Base-by-base conservation (phyloP, 2,888 invertebrate species). In the Folsomia candida region DNA sequence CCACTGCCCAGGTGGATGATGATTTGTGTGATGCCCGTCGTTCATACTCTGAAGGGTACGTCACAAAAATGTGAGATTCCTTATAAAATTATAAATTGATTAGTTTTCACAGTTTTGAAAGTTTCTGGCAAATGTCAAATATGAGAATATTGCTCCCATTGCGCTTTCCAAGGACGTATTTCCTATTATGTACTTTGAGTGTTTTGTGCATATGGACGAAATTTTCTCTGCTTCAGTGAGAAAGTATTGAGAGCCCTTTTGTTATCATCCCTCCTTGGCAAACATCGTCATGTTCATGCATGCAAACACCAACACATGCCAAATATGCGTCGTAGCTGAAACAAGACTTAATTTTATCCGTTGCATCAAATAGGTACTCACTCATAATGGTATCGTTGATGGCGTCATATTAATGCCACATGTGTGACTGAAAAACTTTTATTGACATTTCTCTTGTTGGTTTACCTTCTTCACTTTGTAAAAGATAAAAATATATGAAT, bases 41-140 rank as follows among this genome's bases (percentile, higher is more conserved):
- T 28, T 67, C 67, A 70, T 70, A 70, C 24, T 73, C 73, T 20
- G 73, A 73, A 68, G 67, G 73, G 73, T 73, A 73, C 18, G 25
- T 20, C 11, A 9, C 26, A 60, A 24, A 9, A n/a, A 25, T 60
- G 26, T 60, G 22, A 14, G 14, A 57, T 25, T 60, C 9, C 26
- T 47, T 47, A 11, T 47, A 11, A 11, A 9, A 47, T 47, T 47
- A 47, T 47, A 18, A 9, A 47, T 47, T 47, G 9, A 47, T 47
- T 18, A 11, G 47, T 11, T 47, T 47, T 18, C 9, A 18, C 9
- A 47, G 18, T 47, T 47, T 47, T 47, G 9, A 9, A 11, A 18
- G 9, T 9, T 47, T 18, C 9, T 47, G 9, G 18, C 18, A 9
- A 47, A 47, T 47, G 47, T 47, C 47, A 11, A 11, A 18, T 18